These are phyloP conservation scores for Panzeria rudis DNA, from an alignment of 2,888 invertebrate species.

Conservation along the genomic window DNA sequence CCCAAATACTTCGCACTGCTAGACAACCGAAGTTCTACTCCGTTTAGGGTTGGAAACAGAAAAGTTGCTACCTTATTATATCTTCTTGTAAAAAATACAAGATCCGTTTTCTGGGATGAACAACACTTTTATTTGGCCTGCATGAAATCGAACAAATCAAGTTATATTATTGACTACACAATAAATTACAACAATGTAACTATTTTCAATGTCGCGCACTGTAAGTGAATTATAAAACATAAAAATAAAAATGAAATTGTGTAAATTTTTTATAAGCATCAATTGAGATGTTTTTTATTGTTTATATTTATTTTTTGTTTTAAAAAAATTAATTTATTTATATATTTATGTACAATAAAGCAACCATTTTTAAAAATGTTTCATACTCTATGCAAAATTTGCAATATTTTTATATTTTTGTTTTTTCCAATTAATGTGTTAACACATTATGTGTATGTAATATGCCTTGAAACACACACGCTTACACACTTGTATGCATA, in stretches of 20 bases:
- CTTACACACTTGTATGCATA: slow-evolving; percentile 6
- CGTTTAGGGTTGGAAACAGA: too few species aligned
- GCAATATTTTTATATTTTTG: slow-evolving; percentile 55
- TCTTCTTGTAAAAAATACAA: too few species aligned
- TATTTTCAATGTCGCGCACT: slow-evolving; percentile 13
- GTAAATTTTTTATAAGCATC: slow-evolving; percentile 67
- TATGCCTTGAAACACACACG: slow-evolving; percentile 27
- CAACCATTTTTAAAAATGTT: slow-evolving; percentile 65
- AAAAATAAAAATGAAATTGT: slow-evolving; percentile 58
- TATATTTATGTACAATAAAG: slow-evolving; percentile 65
- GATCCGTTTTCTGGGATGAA: too few species aligned
- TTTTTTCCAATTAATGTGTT: slow-evolving; percentile 71
- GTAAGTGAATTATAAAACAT: slow-evolving; percentile 49
- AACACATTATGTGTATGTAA: slow-evolving; percentile 68
- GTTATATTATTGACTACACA: too few species aligned
- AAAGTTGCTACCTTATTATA: too few species aligned
- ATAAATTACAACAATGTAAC: not conserved
- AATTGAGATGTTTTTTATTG: slow-evolving; percentile 50
- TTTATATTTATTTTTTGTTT: slow-evolving; percentile 53
- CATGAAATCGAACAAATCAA: too few species aligned
- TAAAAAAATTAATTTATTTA: slow-evolving; percentile 69
- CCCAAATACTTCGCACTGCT: too few species aligned
- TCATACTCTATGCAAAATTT: slow-evolving; percentile 51
- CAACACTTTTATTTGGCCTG: too few species aligned
- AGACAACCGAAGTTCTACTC: too few species aligned